A percentile compares a stretch with the other conserved stretches of the same genome.
These are phyloP conservation scores for Trimorus sp. DNA, from an alignment of 2,888 invertebrate species.

Conservation along the genomic window DNA sequence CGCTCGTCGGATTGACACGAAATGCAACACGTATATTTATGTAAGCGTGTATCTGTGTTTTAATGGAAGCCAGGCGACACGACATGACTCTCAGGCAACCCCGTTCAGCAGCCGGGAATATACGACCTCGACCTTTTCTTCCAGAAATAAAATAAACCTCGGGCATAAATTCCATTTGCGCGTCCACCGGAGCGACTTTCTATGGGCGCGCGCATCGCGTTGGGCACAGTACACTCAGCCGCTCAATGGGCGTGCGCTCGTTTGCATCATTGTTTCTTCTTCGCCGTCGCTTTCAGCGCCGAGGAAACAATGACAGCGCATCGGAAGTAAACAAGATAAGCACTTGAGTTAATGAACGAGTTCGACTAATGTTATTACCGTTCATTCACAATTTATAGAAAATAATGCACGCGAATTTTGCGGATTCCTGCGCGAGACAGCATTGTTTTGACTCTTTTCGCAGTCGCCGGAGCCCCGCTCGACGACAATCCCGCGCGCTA, in stretches of 20 bases:
- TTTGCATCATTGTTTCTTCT: conserved; percentile 64
- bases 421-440: conserved; percentile 36
- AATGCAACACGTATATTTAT: conserved; percentile 53
- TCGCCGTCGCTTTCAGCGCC: conserved; percentile 49
- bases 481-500: conserved; percentile 33
- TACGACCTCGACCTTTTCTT: conserved; percentile 65
- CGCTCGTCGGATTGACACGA: conserved; percentile 51
- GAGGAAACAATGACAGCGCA: conserved; percentile 51
- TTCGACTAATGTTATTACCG: conserved; percentile 52
- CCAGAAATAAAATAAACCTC: conserved; percentile 65
- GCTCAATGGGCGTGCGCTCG: conserved; percentile 58
- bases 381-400: conserved; percentile 56
- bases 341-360: conserved; percentile 58
- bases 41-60: conserved; percentile 48
- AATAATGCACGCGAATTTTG: conserved; percentile 44
- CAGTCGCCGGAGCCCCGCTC: conserved; percentile 24
- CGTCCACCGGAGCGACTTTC: conserved; percentile 56
- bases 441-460: conserved; percentile 37
- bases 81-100: conserved; percentile 51
- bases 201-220: conserved; percentile 45
- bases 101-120: conserved; percentile 58
- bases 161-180: conserved; percentile 60
- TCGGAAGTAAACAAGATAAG: conserved; percentile 20
- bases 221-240: conserved; percentile 20
- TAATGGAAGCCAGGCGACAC: conserved; percentile 58